Conservation (phyloP, 1,140 invertebrate species). For the Drosophila equinoxialis region DNA sequence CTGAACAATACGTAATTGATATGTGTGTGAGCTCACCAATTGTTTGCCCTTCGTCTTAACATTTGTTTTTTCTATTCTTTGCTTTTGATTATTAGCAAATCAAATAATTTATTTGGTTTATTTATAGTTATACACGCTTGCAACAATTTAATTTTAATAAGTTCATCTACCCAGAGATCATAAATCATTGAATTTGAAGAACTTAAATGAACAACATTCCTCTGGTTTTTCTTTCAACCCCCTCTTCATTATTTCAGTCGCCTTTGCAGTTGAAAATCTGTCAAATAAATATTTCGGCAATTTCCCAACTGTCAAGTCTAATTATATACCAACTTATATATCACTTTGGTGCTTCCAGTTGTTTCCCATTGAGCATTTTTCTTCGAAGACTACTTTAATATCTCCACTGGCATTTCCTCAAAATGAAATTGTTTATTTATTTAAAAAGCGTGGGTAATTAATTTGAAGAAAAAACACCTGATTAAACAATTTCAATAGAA, state of each 20-base stretch:
- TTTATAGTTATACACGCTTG: not conserved
- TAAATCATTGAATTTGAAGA: conserved; percentile 11
- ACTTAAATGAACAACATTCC: conserved; percentile 1
- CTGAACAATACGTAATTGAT: conserved; percentile 11
- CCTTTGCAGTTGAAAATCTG: conserved; percentile 2
- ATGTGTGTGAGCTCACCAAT: conserved; percentile 16
- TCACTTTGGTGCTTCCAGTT: conserved; percentile 7
- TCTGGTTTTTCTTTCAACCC: not conserved
- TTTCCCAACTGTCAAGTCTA: conserved; percentile 12
- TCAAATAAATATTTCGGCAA: conserved; percentile 1
- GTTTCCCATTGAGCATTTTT: not conserved
- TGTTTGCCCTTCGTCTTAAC: conserved; percentile 5
- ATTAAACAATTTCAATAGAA: conserved; percentile 38
- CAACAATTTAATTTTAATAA: conserved; percentile 10
- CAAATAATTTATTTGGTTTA: not conserved
- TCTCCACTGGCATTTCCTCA: conserved; percentile 39
- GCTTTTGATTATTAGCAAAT: conserved; percentile 9
- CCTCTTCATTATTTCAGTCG: not conserved
- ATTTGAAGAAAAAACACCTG: conserved; percentile 43
- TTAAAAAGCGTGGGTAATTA: conserved; percentile 46
- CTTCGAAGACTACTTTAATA: conserved; percentile 15
- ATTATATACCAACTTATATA: conserved; percentile 7
- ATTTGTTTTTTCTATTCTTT: not conserved
- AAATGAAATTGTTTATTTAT: conserved; percentile 52
- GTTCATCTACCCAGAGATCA: not conserved